Evolutionary conservation across 2,888 invertebrate genomes (phyloP), one percentile per base, ranked within the genome.

Genomic region (Hoplodrina ambigua): DNA sequence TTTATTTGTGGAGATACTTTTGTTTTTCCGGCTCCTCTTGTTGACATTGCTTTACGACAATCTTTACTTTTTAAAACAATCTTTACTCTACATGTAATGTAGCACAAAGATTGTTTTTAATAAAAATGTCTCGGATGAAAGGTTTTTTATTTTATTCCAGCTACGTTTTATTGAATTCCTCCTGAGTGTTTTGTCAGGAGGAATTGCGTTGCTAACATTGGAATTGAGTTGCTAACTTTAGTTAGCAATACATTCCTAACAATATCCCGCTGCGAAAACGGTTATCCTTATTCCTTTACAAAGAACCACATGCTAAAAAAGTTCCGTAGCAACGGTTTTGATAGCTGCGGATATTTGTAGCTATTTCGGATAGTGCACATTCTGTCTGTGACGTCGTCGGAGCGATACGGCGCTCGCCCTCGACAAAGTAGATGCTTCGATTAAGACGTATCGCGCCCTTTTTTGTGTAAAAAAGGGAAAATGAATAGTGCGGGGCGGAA

Each of bases 361-460:
- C 54, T 49, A 64, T 66, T 71, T 52, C 53, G 17, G 33, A 61
- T 63, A 65, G 62, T 30, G 72, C 66, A 58, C 52, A 50, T 63
- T 66, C 72, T 54, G 73, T 62, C 78, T 83, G 79, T 72, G 75
- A 52, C 69, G 46, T 49, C 46, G 17, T 6, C 49, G 63, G 68
- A 17, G 62, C 63, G 61, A 65, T 64, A 68, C 62, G 80, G 65
- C 69, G 82, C 75, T 83, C 80, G 86, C 86, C 87, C 84, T 88
- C 80, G 75, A 78, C 81, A 83, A 88, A 84, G 85, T 85, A 87
- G 85, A 83, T 83, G 88, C 85, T 91, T 90, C 90, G 93, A 96
- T 95, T 94, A 95, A 95, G 96, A 94, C 89, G 91, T 94, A 93
- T 93, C 94, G 94, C 93, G 95, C 95, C 95, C 95, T 94, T 95